Conservation (phyloP, 2,113 vertebrate species). For the Melanerpes aurifrons region DNA sequence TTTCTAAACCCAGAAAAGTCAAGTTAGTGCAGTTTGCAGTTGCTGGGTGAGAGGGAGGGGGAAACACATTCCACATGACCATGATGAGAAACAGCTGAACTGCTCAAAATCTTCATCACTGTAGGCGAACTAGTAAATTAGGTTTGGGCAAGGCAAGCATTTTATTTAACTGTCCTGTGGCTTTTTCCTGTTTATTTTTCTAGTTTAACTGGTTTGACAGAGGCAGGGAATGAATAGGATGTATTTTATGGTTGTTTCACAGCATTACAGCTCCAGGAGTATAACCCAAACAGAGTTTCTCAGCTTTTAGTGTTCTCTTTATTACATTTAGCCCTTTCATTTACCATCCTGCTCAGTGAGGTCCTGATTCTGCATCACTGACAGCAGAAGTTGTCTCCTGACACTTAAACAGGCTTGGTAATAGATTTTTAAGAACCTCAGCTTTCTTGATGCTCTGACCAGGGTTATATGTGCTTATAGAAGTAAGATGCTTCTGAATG, state of each 20-base stretch:
- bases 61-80: not conserved
- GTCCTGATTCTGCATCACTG: not conserved
- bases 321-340: not conserved
- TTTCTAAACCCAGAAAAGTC: constrained; percentile 4
- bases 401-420: not conserved
- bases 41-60: not conserved
- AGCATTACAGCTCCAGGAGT: not conserved
- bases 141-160: not conserved
- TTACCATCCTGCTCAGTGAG: not conserved
- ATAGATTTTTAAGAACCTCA: not conserved
- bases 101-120: constrained; percentile 21
- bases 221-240: not conserved
- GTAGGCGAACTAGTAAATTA: constrained; percentile 14
- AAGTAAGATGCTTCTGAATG: not conserved
- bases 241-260: not conserved
- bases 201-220: constrained; percentile 22
- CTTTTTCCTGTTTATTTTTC: constrained; percentile 48
- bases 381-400: not conserved
- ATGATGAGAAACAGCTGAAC: constrained; percentile 27
- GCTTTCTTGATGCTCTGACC: not conserved
- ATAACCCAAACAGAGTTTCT: not conserved
- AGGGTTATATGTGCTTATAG: not conserved
- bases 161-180: constrained; percentile 18
- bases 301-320: not conserved
- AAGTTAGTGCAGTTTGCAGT: not conserved